These are phyloP conservation scores for Incurvaria masculella DNA, from an alignment of 2,888 invertebrate genomes.

Conservation along the genomic window DNA sequence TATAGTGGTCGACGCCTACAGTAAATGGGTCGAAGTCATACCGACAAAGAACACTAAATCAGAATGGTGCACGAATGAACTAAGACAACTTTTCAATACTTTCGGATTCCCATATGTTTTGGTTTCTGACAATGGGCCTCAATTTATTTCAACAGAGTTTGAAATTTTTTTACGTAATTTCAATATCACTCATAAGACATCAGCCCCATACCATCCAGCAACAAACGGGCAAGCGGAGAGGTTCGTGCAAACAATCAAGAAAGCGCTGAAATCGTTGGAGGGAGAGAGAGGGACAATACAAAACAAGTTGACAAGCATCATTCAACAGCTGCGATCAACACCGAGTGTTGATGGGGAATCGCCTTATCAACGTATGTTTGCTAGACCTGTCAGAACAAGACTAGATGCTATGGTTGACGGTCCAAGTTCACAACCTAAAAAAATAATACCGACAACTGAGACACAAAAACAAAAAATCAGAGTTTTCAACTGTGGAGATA, in stretches of 20 bases:
- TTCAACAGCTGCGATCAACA: no score
- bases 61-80: constrained; percentile 9
- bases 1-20: constrained; percentile 10
- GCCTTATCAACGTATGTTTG: no score
- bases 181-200: constrained; percentile 13
- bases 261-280: background rate
- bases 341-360: no score
- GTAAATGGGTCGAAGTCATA: constrained; percentile 18
- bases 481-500: no score
- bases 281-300: no score
- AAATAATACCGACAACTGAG: no score
- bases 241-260: constrained; percentile 6
- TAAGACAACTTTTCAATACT: constrained; percentile 10
- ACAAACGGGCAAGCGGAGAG: no score
- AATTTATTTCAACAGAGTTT: constrained; percentile 17
- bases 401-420: no score
- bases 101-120: constrained; percentile 15
- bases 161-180: constrained; percentile 12
- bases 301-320: no score
- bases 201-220: constrained; percentile 17
- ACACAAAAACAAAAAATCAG: no score
- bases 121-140: constrained; percentile 16
- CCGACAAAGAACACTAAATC: constrained; percentile 13
- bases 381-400: no score
- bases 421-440: no score